Conservation (phyloP, 1,140 invertebrate species). For the Brachionus sp. region DNA sequence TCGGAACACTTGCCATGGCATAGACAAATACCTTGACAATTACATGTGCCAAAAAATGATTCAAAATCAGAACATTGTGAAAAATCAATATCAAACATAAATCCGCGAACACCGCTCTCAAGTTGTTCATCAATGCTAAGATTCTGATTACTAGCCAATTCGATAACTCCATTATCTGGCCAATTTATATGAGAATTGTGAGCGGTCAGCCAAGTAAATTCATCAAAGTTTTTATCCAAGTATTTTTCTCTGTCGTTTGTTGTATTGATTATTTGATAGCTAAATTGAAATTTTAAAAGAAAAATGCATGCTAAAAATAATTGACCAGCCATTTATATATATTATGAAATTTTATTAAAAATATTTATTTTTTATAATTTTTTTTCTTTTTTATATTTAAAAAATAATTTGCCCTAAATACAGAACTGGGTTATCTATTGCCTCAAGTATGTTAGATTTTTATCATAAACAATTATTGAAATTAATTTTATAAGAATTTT, state of each 20-base stretch:
- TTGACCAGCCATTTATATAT: not conserved
- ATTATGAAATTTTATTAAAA: not conserved
- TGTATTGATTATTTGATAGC: not conserved
- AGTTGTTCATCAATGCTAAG: conserved; percentile 21
- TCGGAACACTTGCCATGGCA: conserved; percentile 32
- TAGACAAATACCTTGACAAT: conserved; percentile 33
- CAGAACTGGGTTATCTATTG: conserved; percentile 1
- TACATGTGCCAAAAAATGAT: conserved; percentile 23
- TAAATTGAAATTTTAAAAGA: not conserved
- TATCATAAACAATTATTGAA: not conserved
- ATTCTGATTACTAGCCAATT: conserved; percentile 23
- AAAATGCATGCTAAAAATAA: not conserved
- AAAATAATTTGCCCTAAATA: not conserved
- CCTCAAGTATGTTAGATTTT: conserved; percentile 1
- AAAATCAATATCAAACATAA: conserved; percentile 39
- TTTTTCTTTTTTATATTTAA: not conserved
- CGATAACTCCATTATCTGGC: conserved; percentile 12
- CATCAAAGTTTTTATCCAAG: not conserved
- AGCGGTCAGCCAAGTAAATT: conserved; percentile 30
- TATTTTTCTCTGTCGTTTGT: not conserved
- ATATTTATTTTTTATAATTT: not conserved
- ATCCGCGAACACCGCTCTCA: not conserved
- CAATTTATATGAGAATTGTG: conserved; percentile 39
- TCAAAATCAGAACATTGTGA: not conserved
- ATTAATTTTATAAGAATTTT: no score